Conservation (phyloP, 2,113 vertebrate species). For the Prietella phreatophila region DNA sequence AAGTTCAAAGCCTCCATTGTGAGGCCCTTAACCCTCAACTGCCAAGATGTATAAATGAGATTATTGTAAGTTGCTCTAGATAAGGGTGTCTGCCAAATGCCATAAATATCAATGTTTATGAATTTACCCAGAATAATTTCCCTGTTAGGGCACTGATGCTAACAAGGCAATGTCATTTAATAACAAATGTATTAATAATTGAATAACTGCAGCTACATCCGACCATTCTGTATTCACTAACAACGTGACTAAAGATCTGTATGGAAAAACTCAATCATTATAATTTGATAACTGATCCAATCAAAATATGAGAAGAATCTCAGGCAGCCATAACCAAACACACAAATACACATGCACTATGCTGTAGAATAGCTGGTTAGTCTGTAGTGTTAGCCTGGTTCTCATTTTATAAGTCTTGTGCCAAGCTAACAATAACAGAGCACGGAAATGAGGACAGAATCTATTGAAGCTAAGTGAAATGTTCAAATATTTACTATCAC, state of each 20-base stretch:
- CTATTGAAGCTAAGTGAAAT: neutral
- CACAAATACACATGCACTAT: neutral
- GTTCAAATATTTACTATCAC: neutral
- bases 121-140: slow-evolving; percentile 15
- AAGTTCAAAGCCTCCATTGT: too few species aligned
- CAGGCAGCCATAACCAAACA: neutral
- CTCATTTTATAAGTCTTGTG: neutral
- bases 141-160: neutral
- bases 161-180: slow-evolving; percentile 19
- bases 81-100: too few species aligned
- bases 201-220: neutral
- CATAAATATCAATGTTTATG: neutral
- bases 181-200: neutral
- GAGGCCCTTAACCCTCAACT: too few species aligned
- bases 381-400: neutral
- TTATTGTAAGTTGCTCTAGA: too few species aligned
- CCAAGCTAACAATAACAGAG: neutral
- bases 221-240: neutral
- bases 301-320: slow-evolving; percentile 1
- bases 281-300: slow-evolving; percentile 10
- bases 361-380: neutral
- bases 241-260: neutral
- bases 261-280: slow-evolving; percentile 2
- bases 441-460: neutral
- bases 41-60: too few species aligned